These are phyloP conservation scores for Drosophila orena DNA, from an alignment of 1,140 invertebrate species.

Conservation along the genomic window DNA sequence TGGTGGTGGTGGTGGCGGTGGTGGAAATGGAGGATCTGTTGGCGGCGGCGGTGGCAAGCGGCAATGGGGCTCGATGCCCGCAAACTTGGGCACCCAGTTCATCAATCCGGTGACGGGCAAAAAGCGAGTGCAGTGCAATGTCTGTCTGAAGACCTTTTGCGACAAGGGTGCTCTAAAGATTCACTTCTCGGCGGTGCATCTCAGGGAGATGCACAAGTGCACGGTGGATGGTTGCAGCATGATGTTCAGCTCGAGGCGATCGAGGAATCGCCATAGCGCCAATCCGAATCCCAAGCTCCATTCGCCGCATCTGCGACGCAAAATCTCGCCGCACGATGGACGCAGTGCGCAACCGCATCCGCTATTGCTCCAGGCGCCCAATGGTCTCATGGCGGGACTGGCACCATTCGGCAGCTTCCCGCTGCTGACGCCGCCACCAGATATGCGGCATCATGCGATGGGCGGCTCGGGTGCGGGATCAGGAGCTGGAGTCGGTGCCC, in stretches of 20 bases:
- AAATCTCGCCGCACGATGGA: constrained; percentile 97
- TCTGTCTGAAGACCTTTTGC: constrained; percentile 99
- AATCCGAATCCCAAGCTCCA: constrained; percentile 99
- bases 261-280: constrained; percentile 97
- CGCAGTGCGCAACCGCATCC: constrained; percentile 94
- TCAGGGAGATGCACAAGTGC: constrained; percentile 99
- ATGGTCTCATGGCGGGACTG: constrained; percentile 88
- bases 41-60: constrained; percentile 87
- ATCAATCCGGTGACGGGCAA: constrained; percentile 97
- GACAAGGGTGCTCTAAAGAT: constrained; percentile 99
- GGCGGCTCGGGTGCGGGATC: constrained; percentile 75
- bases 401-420: constrained; percentile 91
- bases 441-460: constrained; percentile 88
- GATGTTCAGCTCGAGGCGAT: constrained; percentile 99
- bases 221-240: constrained; percentile 99
- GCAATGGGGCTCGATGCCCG: constrained; percentile 94
- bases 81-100: constrained; percentile 94
- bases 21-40: neutral
- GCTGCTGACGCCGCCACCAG: constrained; percentile 90
- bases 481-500: constrained; percentile 88
- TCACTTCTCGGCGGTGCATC: constrained; percentile 99
- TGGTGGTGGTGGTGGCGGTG: constrained; percentile 81
- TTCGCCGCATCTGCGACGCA: constrained; percentile 95
- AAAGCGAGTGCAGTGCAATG: constrained; percentile 98
- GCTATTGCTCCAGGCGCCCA: constrained; percentile 90